Conservation (phyloP, 2,113 vertebrate species). For the Phaethon lepturus region DNA sequence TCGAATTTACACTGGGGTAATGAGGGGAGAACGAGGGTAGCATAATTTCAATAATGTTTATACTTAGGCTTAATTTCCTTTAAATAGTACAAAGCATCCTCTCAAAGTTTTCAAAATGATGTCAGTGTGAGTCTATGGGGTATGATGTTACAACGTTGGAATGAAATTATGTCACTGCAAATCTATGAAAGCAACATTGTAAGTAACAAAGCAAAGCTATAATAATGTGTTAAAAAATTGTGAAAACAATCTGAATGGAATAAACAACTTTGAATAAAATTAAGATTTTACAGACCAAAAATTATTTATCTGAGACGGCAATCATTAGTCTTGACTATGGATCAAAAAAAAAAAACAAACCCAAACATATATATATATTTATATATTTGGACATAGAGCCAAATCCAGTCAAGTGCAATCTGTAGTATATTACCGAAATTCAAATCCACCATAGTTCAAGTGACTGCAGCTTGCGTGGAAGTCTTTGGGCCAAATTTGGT, state of each 20-base stretch:
- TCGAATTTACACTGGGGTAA: neutral
- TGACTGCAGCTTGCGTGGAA: neutral
- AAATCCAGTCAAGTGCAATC: neutral
- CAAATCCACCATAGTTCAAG: neutral
- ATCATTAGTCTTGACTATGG: neutral
- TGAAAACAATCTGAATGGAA: neutral
- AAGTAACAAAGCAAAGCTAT: neutral
- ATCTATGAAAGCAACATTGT: constrained; percentile 29
- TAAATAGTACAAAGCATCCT: constrained; percentile 30
- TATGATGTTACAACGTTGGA: constrained; percentile 29
- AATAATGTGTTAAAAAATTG: neutral
- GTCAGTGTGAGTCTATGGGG: neutral
- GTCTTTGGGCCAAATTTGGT: neutral
- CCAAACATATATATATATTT: neutral
- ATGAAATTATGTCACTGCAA: constrained; percentile 49
- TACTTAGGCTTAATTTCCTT: constrained; percentile 41
- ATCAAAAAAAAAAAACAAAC: neutral
- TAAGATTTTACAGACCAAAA: neutral
- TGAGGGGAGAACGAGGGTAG: neutral
- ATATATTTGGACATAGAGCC: neutral
- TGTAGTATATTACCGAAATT: neutral
- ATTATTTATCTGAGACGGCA: neutral
- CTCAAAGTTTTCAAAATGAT: constrained; percentile 38
- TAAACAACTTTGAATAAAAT: neutral
- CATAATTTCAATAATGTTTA: constrained; percentile 41